phyloP scores from a whole-genome alignment of 2,113 vertebrate species.

The rat (Rattus norvegicus) region DNA sequence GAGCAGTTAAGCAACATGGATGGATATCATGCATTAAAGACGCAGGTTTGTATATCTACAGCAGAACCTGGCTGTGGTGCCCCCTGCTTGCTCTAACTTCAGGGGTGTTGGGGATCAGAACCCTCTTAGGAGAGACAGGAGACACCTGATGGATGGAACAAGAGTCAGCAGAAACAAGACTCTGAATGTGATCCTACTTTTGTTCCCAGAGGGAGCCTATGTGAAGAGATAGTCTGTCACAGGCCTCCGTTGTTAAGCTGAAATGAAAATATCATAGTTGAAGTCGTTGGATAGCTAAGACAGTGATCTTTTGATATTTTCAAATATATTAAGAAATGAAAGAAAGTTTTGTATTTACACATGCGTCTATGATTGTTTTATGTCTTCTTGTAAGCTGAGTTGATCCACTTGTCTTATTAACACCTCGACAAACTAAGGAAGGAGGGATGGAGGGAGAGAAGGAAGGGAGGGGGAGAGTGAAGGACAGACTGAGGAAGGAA shows the following conservation, averaged over 20 bases:
- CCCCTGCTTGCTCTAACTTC: background rate
- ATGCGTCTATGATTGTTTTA: background rate
- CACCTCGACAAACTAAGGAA: background rate
- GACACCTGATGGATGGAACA: background rate
- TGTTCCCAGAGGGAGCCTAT: background rate
- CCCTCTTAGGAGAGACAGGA: background rate
- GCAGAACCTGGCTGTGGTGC: background rate
- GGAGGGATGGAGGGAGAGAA: background rate
- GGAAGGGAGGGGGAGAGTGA: background rate
- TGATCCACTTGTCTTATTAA: background rate
- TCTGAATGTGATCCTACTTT: background rate
- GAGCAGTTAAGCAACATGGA: background rate
- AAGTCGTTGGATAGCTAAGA: background rate
- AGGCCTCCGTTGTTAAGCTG: background rate
- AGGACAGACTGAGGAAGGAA: background rate
- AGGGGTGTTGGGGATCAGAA: background rate
- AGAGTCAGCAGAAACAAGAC: background rate
- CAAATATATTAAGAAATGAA: background rate
- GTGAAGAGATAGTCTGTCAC: background rate
- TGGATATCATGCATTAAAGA: background rate
- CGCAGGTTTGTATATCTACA: background rate
- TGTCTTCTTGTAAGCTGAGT: background rate
- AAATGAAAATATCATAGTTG: background rate
- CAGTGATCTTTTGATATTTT: background rate
- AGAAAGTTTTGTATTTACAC: background rate